phyloP scores from a whole-genome alignment of 2,113 vertebrate genomes.

The Bufo gargarizans region DNA sequence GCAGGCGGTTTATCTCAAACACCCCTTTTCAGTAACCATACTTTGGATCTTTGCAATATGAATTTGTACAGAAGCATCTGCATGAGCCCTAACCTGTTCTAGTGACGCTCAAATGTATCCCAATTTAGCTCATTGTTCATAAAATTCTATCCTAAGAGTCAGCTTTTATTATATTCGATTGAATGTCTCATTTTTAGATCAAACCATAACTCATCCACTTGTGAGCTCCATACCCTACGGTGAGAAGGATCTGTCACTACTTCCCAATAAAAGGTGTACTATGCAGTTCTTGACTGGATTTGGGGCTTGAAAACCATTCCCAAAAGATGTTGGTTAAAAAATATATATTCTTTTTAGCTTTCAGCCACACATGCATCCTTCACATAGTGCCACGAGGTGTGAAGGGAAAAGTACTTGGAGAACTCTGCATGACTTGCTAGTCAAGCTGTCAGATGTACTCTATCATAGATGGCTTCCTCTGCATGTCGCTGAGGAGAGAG shows the following conservation, averaged over 20 bases:
- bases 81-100: too few species aligned
- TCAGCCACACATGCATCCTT: neutral
- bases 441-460: neutral
- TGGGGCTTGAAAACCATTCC: neutral
- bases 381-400: neutral
- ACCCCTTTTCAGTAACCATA: too few species aligned
- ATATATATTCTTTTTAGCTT: neutral
- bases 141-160: too few species aligned
- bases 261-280: neutral
- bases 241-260: neutral
- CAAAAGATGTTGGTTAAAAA: neutral
- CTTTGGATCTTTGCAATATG: too few species aligned
- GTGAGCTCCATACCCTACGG: neutral
- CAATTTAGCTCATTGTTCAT: too few species aligned
- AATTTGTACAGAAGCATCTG: too few species aligned
- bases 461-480: neutral
- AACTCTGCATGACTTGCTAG: neutral
- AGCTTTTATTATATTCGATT: too few species aligned
- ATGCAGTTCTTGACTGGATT: neutral
- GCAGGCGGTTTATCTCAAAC: too few species aligned
- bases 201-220: neutral
- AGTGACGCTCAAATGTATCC: too few species aligned
- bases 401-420: neutral
- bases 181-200: too few species aligned
- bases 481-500: neutral